A percentile compares a stretch with the other conserved stretches of the same genome.
phyloP scores from a whole-genome alignment of 2,113 vertebrate species.

The Neodon shergylaensis region DNA sequence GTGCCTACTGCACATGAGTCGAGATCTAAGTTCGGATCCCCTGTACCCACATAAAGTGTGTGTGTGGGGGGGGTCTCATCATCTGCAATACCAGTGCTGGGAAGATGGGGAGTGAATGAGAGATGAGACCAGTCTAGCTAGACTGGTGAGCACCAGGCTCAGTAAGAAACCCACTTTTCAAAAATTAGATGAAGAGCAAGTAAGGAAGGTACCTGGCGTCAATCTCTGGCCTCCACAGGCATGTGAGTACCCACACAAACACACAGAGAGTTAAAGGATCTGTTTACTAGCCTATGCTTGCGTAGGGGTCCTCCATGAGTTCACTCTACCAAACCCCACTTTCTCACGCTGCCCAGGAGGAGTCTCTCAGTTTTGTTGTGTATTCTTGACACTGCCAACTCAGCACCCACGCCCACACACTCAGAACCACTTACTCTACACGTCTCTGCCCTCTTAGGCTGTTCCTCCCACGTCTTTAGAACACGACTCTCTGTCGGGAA shows the following conservation, averaged over 20 bases:
- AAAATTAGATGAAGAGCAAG: not conserved
- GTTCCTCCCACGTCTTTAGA: not conserved
- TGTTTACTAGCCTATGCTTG: too few relatives aligned
- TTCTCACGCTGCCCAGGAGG: not conserved
- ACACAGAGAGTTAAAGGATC: not conserved
- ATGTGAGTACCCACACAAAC: not conserved
- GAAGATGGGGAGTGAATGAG: not conserved
- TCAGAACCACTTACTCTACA: accelerated
- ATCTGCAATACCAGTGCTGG: not conserved
- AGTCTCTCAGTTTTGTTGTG: not conserved
- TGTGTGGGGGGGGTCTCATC: too few relatives aligned
- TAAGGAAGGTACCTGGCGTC: not conserved
- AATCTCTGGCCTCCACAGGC: not conserved
- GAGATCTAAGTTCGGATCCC: not conserved
- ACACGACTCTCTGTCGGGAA: accelerated
- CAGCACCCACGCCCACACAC: not conserved
- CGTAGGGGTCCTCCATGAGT: not conserved
- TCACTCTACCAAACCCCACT: not conserved
- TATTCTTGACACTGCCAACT: accelerated
- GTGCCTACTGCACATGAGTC: not conserved
- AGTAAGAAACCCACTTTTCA: not conserved
- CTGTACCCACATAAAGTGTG: not conserved
- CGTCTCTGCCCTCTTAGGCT: not conserved
- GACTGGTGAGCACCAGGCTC: too few relatives aligned
- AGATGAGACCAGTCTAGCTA: not conserved